Conservation (phyloP, 2,797 vertebrate genomes). For the Lutjanus argentimaculatus region DNA sequence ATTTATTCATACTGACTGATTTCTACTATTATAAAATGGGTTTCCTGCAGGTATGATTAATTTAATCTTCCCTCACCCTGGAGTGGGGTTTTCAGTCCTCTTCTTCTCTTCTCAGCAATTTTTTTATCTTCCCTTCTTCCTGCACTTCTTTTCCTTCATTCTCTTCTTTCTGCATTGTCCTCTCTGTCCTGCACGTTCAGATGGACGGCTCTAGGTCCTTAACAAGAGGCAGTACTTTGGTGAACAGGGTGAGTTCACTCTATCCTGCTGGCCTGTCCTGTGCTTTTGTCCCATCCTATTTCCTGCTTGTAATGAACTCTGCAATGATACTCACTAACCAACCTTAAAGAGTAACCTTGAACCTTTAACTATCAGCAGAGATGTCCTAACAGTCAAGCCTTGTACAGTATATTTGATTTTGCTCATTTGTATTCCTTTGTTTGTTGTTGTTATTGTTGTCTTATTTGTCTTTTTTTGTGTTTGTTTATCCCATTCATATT, state of each 20-base stretch:
- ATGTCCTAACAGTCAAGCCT: conserved; percentile 45
- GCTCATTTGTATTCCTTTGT: conserved; percentile 58
- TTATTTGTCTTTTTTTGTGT: conserved; percentile 77
- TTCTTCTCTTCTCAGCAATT: conserved; percentile 10
- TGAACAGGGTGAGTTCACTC: conserved; percentile 85
- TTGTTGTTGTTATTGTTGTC: conserved; percentile 71
- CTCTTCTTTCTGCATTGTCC: conserved; percentile 49
- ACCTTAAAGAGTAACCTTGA: conserved; percentile 30
- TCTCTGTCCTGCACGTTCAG: conserved; percentile 74
- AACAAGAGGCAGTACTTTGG: conserved; percentile 84
- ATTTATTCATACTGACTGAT: neutral
- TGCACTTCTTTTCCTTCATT: conserved; percentile 56
- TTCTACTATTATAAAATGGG: neutral
- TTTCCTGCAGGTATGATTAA: neutral
- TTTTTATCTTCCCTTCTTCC: conserved; percentile 42
- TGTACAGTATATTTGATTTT: conserved; percentile 50
- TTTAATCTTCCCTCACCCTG: neutral
- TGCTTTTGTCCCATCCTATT: conserved; percentile 46
- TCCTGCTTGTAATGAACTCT: conserved; percentile 50
- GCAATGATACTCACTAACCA: conserved; percentile 54
- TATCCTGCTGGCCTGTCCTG: conserved; percentile 42
- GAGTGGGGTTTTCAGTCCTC: conserved; percentile 18
- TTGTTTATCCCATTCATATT: conserved; percentile 73
- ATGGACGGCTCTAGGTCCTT: conserved; percentile 85
- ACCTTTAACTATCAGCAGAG: conserved; percentile 38